phyloP scores from a whole-genome alignment of 64 coral and sea anemone genomes.

The Pocillopora damicornis region DNA sequence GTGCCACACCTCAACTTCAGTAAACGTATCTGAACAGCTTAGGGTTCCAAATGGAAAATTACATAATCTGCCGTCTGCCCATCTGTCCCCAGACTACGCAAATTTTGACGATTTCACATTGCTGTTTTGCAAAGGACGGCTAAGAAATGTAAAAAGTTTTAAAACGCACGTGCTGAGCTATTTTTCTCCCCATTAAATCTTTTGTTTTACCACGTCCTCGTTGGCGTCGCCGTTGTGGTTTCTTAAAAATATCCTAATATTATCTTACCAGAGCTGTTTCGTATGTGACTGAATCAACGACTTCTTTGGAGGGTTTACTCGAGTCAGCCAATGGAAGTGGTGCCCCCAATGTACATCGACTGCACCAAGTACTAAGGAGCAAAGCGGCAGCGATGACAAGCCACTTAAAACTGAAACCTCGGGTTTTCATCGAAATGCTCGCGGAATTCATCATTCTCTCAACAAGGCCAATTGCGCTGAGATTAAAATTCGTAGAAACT shows the following conservation, averaged over 20 bases:
- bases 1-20: too few species aligned
- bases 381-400: not conserved
- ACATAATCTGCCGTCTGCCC: too few species aligned
- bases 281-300: not conserved
- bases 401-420: not conserved
- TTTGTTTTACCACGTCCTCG: not conserved
- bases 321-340: not conserved
- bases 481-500: too few species aligned
- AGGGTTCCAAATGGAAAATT: too few species aligned
- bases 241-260: not conserved
- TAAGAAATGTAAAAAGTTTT: too few species aligned
- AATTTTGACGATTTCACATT: too few species aligned
- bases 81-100: too few species aligned
- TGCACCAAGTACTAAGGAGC: not conserved
- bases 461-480: not conserved
- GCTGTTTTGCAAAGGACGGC: too few species aligned
- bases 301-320: not conserved
- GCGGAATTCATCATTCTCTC: not conserved
- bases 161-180: not conserved
- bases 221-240: not conserved
- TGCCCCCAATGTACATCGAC: not conserved
- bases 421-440: not conserved
- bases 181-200: not conserved
- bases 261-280: not conserved
- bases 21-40: too few species aligned